A percentile compares a stretch with the other conserved stretches of the same genome.
Conservation (phyloP, 2,113 vertebrate species). For the Cheilinus undulatus region DNA sequence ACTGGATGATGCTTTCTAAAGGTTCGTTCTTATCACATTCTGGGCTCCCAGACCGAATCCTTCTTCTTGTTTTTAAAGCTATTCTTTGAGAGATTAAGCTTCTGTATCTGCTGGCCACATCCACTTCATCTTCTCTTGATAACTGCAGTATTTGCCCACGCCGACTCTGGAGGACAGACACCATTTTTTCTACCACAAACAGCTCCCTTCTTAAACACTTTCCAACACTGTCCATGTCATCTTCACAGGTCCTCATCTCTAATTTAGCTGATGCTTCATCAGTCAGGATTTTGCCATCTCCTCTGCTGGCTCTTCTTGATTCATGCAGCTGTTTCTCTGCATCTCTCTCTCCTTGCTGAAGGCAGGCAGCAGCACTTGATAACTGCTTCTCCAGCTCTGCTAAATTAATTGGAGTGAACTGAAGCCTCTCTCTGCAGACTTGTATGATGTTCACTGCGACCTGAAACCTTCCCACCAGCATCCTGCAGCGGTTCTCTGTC, state of each 20-base stretch:
- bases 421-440: slow-evolving; percentile 85
- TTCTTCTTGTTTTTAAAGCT: slow-evolving; percentile 75
- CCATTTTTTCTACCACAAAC: slow-evolving; percentile 84
- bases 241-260: slow-evolving; percentile 28
- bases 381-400: slow-evolving; percentile 80
- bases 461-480: slow-evolving; percentile 83
- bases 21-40: slow-evolving; percentile 5
- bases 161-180: slow-evolving; percentile 83
- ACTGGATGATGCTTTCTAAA: slow-evolving; percentile 57
- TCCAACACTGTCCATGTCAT: slow-evolving; percentile 77
- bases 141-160: slow-evolving; percentile 47
- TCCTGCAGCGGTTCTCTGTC: slow-evolving; percentile 70
- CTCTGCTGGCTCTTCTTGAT: slow-evolving; percentile 28
- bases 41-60: slow-evolving; percentile 27
- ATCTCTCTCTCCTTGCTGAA: slow-evolving; percentile 67
- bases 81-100: slow-evolving; percentile 82
- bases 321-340: slow-evolving; percentile 65
- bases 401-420: slow-evolving; percentile 47
- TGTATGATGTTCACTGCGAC: slow-evolving; percentile 84
- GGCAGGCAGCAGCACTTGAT: slow-evolving; percentile 72
- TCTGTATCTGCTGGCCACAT: slow-evolving; percentile 66
- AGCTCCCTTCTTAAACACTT: slow-evolving; percentile 85
- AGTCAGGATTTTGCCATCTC: slow-evolving; percentile 59
- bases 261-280: slow-evolving; percentile 29
- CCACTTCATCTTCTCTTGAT: slow-evolving; percentile 56